Conservation (phyloP, 2,888 invertebrate genomes). For the Leptogaster cylindrica region DNA sequence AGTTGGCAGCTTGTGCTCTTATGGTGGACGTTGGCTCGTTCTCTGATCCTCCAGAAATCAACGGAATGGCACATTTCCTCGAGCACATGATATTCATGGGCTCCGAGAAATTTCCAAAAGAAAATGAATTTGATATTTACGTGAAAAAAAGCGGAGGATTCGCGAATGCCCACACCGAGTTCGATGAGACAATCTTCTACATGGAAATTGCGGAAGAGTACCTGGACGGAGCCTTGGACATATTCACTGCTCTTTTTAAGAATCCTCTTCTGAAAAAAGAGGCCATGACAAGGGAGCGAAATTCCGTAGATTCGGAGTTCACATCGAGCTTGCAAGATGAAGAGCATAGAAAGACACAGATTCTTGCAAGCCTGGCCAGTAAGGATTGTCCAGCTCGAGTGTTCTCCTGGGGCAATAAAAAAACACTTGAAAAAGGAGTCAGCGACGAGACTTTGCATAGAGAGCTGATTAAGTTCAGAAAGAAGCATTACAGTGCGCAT, state of each 20-base stretch:
- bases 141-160: slow-evolving; percentile 84
- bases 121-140: slow-evolving; percentile 84
- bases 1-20: slow-evolving; percentile 75
- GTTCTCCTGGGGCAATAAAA: slow-evolving; percentile 86
- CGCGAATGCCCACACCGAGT: slow-evolving; percentile 86
- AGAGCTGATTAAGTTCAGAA: slow-evolving; percentile 75
- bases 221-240: slow-evolving; percentile 77
- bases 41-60: slow-evolving; percentile 77
- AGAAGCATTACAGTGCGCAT: slow-evolving; percentile 82
- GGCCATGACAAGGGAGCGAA: slow-evolving; percentile 84
- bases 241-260: slow-evolving; percentile 87
- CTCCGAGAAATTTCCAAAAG: slow-evolving; percentile 83
- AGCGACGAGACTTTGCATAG: slow-evolving; percentile 72
- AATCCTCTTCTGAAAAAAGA: slow-evolving; percentile 83
- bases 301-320: slow-evolving; percentile 90
- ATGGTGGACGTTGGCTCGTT: slow-evolving; percentile 79
- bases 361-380: slow-evolving; percentile 74
- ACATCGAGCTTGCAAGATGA: slow-evolving; percentile 80
- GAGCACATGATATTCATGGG: slow-evolving; percentile 97
- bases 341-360: slow-evolving; percentile 75
- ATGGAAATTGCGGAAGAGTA: slow-evolving; percentile 86
- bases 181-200: slow-evolving; percentile 85
- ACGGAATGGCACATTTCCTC: slow-evolving; percentile 83
- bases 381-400: slow-evolving; percentile 73
- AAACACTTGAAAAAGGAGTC: slow-evolving; percentile 73